Evolutionary conservation across 2,113 vertebrate species (phyloP).

Genomic region (Tonatia bakeri): DNA sequence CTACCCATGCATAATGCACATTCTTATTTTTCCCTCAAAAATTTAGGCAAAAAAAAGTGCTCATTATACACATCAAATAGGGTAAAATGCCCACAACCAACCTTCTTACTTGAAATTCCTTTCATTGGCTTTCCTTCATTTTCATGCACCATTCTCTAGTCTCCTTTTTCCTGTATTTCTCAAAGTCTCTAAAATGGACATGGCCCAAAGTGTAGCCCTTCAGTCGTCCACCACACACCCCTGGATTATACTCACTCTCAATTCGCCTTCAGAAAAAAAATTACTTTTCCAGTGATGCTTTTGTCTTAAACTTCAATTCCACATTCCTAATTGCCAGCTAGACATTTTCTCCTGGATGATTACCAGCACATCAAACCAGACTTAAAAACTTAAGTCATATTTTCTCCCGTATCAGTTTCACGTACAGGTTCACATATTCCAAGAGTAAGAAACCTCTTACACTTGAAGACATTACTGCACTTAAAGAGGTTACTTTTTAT

Average conservation of each 20-base stretch:
- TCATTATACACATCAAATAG: too few species aligned
- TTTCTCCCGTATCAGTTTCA: not conserved
- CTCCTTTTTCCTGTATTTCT: conserved; percentile 2
- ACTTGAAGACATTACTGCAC: not conserved
- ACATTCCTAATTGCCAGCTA: not conserved
- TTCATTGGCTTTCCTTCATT: not conserved
- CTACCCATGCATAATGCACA: too few species aligned
- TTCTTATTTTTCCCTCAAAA: too few species aligned
- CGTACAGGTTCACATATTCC: not conserved
- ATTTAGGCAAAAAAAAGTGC: too few species aligned
- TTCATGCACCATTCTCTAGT: not conserved
- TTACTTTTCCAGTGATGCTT: not conserved
- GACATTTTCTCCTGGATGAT: not conserved
- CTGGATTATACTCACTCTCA: not conserved
- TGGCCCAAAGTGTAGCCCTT: not conserved
- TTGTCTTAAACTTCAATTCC: conserved; percentile 17
- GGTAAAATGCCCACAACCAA: not conserved
- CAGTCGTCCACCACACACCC: not conserved
- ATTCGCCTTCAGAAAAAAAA: not conserved
- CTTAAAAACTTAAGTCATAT: not conserved
- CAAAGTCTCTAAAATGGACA: not conserved
- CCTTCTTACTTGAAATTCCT: conserved; percentile 1
- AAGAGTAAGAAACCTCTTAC: not conserved
- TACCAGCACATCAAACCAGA: not conserved
- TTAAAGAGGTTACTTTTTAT: not conserved